Conservation (phyloP, 2,888 invertebrate species). For the Caenorhabditis panamensis region DNA sequence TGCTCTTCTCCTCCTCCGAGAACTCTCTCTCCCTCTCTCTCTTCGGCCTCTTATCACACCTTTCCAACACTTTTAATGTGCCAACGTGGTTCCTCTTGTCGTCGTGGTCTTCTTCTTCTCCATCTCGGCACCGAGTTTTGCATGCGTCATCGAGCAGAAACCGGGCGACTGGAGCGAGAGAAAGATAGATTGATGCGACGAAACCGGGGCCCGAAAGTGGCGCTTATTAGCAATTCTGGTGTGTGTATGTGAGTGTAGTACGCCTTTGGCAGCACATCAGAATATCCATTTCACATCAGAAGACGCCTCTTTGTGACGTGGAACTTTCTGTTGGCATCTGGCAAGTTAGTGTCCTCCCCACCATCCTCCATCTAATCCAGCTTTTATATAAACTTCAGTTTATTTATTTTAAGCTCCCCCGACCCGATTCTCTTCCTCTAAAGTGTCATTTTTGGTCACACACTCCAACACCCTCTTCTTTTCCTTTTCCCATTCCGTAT, state of each 20-base stretch:
- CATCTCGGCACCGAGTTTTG: slow-evolving; percentile 28
- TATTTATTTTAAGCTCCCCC: slow-evolving; percentile 20
- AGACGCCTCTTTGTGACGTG: slow-evolving; percentile 12
- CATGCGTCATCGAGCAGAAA: slow-evolving; percentile 57
- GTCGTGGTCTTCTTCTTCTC: slow-evolving; percentile 23
- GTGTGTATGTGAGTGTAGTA: slow-evolving; percentile 44
- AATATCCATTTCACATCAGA: slow-evolving; percentile 41
- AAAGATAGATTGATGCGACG: slow-evolving; percentile 54
- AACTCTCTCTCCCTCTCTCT: slow-evolving; percentile 2
- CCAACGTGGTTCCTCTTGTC: slow-evolving; percentile 35
- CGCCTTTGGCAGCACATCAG: slow-evolving; percentile 15
- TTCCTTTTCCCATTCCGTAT: background rate
- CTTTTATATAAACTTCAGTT: slow-evolving; percentile 16
- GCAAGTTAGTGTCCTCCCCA: too few relatives aligned
- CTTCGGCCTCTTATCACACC: slow-evolving; percentile 22
- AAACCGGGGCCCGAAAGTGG: slow-evolving; percentile 49
- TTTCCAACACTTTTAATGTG: slow-evolving; percentile 41
- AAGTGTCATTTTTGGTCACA: slow-evolving; percentile 18
- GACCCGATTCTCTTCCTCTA: background rate
- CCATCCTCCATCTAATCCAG: background rate
- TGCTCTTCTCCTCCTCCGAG: background rate
- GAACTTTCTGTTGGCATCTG: background rate
- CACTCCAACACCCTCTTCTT: background rate
- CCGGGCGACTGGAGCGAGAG: slow-evolving; percentile 4
- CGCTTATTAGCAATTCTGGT: slow-evolving; percentile 58